Percentiles rank a stretch among this genome's conserved stretches.
These are phyloP conservation scores for Falco cherrug DNA, from an alignment of 2,797 vertebrate species.

Conservation along the genomic window DNA sequence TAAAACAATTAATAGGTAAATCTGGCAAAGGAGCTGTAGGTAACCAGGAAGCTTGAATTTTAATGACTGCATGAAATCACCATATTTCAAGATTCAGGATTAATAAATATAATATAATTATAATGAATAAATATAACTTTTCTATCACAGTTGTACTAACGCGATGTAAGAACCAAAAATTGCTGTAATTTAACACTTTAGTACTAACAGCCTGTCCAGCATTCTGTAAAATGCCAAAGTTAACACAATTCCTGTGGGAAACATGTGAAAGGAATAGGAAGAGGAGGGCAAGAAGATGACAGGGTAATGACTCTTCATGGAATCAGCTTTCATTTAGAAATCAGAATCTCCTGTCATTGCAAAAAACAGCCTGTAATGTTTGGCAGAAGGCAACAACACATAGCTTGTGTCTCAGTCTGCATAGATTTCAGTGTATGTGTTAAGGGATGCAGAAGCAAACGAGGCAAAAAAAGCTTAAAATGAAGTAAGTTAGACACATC, in stretches of 20 bases:
- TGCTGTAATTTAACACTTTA: not conserved
- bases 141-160: not conserved
- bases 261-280: not conserved
- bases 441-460: not conserved
- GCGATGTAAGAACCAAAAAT: not conserved
- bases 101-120: not conserved
- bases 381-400: not conserved
- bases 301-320: no score
- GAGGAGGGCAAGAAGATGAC: not conserved
- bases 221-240: not conserved
- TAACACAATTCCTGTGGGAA: not conserved
- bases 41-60: not conserved
- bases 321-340: not conserved
- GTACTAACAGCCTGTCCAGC: not conserved
- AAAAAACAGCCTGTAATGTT: not conserved
- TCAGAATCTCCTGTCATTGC: not conserved
- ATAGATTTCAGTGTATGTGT: not conserved
- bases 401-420: not conserved
- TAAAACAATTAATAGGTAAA: not conserved
- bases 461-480: not conserved
- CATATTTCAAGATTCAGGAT: not conserved
- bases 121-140: not conserved
- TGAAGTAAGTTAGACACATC: rapidly evolving
- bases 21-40: rapidly evolving
- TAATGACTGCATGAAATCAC: not conserved